A percentile compares a stretch with the other conserved stretches of the same genome.
These are phyloP conservation scores for Atrina japonica DNA, from an alignment of 2,888 invertebrate genomes.

Conservation along the genomic window DNA sequence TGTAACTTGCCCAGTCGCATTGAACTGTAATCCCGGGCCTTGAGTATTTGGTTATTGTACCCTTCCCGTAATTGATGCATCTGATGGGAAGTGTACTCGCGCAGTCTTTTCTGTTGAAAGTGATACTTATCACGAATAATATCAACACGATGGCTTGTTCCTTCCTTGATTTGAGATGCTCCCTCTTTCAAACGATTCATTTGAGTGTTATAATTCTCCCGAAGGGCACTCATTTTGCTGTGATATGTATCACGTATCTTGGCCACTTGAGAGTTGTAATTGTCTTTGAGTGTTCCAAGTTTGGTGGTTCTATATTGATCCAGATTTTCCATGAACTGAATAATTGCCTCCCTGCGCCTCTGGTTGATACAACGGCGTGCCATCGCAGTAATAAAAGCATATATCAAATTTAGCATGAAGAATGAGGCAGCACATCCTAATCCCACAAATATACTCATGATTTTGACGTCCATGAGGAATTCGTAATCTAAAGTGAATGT, in stretches of 20 bases:
- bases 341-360: slow-evolving; percentile 79
- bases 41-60: slow-evolving; percentile 96
- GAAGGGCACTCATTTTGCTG: slow-evolving; percentile 85
- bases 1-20: slow-evolving; percentile 93
- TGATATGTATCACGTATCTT: slow-evolving; percentile 75
- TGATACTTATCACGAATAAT: slow-evolving; percentile 96
- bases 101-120: slow-evolving; percentile 92
- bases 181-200: slow-evolving; percentile 94
- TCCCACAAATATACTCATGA: slow-evolving; percentile 92
- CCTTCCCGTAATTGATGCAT: slow-evolving; percentile 96
- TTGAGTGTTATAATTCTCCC: slow-evolving; percentile 96
- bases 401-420: slow-evolving; percentile 88
- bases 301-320: slow-evolving; percentile 75
- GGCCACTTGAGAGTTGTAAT: slow-evolving; percentile 73
- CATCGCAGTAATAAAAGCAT: slow-evolving; percentile 85
- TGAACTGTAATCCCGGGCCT: slow-evolving; percentile 96
- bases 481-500: slow-evolving; percentile 87
- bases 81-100: slow-evolving; percentile 95
- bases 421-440: slow-evolving; percentile 90
- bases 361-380: slow-evolving; percentile 70
- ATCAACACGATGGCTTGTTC: slow-evolving; percentile 96
- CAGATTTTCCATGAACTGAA: slow-evolving; percentile 81
- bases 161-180: slow-evolving; percentile 95
- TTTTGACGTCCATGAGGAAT: slow-evolving; percentile 90
- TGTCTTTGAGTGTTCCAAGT: slow-evolving; percentile 72